Conservation (phyloP, 2,888 invertebrate genomes). For the Isotomurus palustris region DNA sequence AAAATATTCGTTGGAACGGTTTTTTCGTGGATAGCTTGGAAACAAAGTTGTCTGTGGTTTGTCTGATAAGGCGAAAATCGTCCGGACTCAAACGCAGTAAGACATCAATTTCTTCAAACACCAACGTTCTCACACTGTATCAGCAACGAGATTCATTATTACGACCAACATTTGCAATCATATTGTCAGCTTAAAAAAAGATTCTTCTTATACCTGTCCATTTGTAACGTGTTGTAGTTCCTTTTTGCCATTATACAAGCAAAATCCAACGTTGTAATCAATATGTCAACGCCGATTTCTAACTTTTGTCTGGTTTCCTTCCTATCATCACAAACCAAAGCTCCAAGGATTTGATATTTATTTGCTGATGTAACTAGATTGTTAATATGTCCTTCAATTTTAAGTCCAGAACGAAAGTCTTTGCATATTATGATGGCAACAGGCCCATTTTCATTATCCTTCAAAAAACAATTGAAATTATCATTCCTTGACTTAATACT, state of each 20-base stretch:
- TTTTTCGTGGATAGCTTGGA: not conserved
- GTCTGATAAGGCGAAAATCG: not conserved
- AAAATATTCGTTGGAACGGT: conserved; percentile 16
- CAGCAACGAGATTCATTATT: too few species aligned
- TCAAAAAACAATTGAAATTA: not conserved
- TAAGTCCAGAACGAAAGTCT: conserved; percentile 9
- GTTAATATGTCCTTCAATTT: conserved; percentile 14
- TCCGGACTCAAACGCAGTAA: conserved; percentile 1
- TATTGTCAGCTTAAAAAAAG: too few species aligned
- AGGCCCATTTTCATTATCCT: not conserved
- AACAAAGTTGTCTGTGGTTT: conserved; percentile 1
- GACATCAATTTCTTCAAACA: conserved; percentile 20
- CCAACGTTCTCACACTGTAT: conserved; percentile 16
- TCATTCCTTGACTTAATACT: not conserved
- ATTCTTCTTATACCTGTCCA: conserved; percentile 28
- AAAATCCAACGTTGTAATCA: conserved; percentile 19
- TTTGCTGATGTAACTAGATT: not conserved
- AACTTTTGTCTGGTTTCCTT: not conserved
- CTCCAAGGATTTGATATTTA: not conserved
- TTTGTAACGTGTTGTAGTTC: not conserved
- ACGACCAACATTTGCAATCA: too few species aligned
- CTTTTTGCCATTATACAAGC: conserved; percentile 1
- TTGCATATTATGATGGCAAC: conserved; percentile 7
- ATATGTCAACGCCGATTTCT: conserved; percentile 10
- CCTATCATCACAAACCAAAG: conserved; percentile 11